Percentiles rank a stretch among this genome's conserved stretches.
phyloP scores from a whole-genome alignment of 1,140 invertebrate genomes.

The Carcinoscorpius rotundicauda region DNA sequence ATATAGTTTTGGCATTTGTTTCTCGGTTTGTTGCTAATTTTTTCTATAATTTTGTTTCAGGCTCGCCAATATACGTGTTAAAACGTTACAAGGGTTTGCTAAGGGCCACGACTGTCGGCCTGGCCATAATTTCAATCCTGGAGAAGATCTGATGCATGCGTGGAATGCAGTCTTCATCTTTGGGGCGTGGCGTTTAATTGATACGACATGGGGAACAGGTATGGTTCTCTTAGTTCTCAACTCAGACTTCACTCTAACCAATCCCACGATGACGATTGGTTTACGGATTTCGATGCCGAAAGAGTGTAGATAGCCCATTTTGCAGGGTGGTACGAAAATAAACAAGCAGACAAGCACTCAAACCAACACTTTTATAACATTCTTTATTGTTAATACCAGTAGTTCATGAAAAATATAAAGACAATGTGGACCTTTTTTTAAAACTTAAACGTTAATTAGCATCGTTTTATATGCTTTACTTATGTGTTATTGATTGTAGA shows the following conservation, averaged over 20 bases:
- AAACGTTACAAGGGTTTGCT: conserved; percentile 32
- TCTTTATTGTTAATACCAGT: too few relatives aligned
- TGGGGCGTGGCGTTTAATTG: conserved; percentile 35
- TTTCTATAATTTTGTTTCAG: conserved; percentile 1
- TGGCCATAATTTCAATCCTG: conserved; percentile 28
- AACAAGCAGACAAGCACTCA: too few relatives aligned
- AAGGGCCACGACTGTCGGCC: conserved; percentile 30
- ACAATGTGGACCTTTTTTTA: too few relatives aligned
- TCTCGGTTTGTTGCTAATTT: background rate
- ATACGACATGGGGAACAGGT: conserved; percentile 41
- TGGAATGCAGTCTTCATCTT: conserved; percentile 36
- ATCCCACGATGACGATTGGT: conserved; percentile 2
- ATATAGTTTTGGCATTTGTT: background rate
- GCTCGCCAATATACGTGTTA: conserved; percentile 26
- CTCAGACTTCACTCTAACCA: background rate
- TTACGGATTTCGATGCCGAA: conserved; percentile 10
- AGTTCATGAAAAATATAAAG: too few relatives aligned
- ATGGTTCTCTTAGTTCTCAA: conserved; percentile 27
- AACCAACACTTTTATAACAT: too few relatives aligned
- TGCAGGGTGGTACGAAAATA: too few relatives aligned
- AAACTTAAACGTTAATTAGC: too few relatives aligned
- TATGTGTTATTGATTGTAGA: too few relatives aligned
- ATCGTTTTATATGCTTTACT: too few relatives aligned
- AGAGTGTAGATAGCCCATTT: background rate
- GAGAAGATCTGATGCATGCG: conserved; percentile 28